Conservation (phyloP, 2,888 invertebrate species). For the Callimorpha dominula region DNA sequence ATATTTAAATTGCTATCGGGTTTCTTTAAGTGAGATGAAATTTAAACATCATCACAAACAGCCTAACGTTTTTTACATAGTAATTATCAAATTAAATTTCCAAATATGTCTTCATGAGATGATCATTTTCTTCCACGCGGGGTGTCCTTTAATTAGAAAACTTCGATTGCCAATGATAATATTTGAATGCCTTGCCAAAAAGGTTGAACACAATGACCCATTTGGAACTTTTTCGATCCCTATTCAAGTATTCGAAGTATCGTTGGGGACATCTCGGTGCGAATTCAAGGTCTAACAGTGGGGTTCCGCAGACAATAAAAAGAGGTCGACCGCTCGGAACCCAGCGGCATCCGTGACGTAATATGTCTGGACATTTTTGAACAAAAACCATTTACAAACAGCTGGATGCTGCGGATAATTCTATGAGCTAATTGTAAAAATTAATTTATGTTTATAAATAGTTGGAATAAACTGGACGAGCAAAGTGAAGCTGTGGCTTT, state of each 20-base stretch:
- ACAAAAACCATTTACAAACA: conserved; percentile 59
- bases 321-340: conserved; percentile 53
- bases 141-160: conserved; percentile 47
- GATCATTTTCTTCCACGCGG: conserved; percentile 39
- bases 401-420: conserved; percentile 57
- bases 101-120: conserved; percentile 23
- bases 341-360: conserved; percentile 70
- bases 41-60: neutral
- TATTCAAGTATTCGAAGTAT: conserved; percentile 69
- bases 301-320: conserved; percentile 72
- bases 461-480: neutral
- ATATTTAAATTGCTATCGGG: neutral
- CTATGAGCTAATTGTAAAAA: conserved; percentile 52
- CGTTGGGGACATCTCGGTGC: conserved; percentile 65
- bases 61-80: neutral
- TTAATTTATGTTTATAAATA: neutral
- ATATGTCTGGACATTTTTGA: conserved; percentile 70
- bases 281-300: conserved; percentile 74
- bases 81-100: neutral
- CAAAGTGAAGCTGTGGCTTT: neutral
- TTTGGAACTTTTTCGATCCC: conserved; percentile 57
- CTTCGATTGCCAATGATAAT: conserved; percentile 42
- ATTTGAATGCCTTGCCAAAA: conserved; percentile 52
- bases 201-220: conserved; percentile 59
- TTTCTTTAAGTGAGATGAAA: neutral